Conservation (phyloP, 1,140 invertebrate genomes). For the Wasmannia auropunctata region DNA sequence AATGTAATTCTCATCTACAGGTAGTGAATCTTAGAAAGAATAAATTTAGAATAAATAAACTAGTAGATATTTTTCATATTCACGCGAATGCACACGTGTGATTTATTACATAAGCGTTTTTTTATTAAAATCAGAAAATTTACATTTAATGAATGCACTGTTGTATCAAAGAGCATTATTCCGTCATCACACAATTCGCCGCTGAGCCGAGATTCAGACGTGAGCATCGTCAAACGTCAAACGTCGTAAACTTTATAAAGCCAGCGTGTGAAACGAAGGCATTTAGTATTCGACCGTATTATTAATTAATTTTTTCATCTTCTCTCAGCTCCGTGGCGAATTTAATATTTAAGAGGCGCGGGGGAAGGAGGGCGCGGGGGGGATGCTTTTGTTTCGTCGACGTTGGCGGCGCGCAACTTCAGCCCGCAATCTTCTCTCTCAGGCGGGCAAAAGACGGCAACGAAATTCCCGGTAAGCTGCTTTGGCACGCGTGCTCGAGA, state of each 20-base stretch:
- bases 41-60: neutral
- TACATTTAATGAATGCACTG: neutral
- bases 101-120: neutral
- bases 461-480: slow-evolving; percentile 49
- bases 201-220: neutral
- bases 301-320: slow-evolving; percentile 55
- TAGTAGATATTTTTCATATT: neutral
- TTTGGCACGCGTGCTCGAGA: slow-evolving; percentile 41
- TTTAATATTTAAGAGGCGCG: slow-evolving; percentile 53
- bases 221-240: neutral
- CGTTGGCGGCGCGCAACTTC: slow-evolving; percentile 24
- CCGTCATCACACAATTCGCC: neutral
- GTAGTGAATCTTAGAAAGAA: neutral
- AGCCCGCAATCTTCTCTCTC: slow-evolving; percentile 22
- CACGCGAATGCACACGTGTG: neutral
- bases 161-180: neutral
- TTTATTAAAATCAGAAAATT: neutral
- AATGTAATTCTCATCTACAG: too few species aligned
- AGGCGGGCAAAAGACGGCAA: slow-evolving; percentile 48
- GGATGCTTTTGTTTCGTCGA: slow-evolving; percentile 28
- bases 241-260: slow-evolving; percentile 13
- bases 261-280: neutral
- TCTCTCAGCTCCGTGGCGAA: slow-evolving; percentile 7
- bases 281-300: slow-evolving; percentile 30
- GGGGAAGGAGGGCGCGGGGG: too few species aligned